phyloP scores from a whole-genome alignment of 2,888 invertebrate genomes.

The Himalopsyche anomala region DNA sequence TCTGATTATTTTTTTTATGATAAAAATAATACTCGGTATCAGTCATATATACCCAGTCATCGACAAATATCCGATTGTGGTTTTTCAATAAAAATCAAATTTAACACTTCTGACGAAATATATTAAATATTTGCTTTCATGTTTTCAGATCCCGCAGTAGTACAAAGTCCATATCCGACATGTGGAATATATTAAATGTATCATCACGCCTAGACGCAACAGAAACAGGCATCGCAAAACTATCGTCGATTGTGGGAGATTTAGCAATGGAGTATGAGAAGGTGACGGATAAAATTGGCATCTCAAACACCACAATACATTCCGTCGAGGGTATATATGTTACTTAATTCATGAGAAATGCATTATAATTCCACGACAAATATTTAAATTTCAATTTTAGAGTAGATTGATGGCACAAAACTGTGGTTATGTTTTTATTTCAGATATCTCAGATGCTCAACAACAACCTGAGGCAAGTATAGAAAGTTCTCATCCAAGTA shows the following conservation, averaged over 20 bases:
- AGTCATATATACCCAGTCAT: too few species aligned
- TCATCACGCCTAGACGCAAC: slow-evolving; percentile 81
- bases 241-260: slow-evolving; percentile 79
- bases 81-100: too few species aligned
- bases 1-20: too few species aligned
- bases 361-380: background rate
- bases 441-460: slow-evolving; percentile 35
- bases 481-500: slow-evolving; percentile 65
- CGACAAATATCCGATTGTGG: too few species aligned
- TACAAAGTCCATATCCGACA: slow-evolving; percentile 77
- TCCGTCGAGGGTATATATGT: background rate
- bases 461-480: background rate
- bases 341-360: background rate
- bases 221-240: slow-evolving; percentile 79
- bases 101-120: too few species aligned
- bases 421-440: background rate
- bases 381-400: background rate
- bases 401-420: background rate
- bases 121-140: too few species aligned
- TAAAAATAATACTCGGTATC: too few species aligned
- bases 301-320: background rate
- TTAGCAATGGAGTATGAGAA: slow-evolving; percentile 72
- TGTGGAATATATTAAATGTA: slow-evolving; percentile 81
- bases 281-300: slow-evolving; percentile 42
- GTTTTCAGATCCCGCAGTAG: slow-evolving; percentile 72